Evolutionary conservation across 2,797 vertebrate species (phyloP).

Genomic region (Emys orbicularis): DNA sequence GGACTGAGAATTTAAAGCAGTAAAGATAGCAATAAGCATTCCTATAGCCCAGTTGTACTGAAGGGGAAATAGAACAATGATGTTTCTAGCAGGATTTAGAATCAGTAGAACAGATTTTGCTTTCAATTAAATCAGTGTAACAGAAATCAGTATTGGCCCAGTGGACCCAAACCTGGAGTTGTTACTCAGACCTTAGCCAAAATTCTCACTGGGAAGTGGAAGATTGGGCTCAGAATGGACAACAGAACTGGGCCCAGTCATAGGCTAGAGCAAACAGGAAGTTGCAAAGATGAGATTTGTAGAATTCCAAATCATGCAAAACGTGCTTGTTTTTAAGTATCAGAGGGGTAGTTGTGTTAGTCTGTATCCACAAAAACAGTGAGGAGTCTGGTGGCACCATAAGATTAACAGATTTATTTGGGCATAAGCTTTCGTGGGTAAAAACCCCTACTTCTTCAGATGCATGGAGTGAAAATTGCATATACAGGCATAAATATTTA

Average conservation of each 20-base stretch:
- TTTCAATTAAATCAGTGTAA: background rate
- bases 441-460: too few relatives aligned
- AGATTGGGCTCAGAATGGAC: conserved; percentile 1
- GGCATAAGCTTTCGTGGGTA: too few relatives aligned
- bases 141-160: background rate
- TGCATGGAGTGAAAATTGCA: too few relatives aligned
- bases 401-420: too few relatives aligned
- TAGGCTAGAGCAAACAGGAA: conserved; percentile 35
- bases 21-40: background rate
- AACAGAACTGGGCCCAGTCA: conserved; percentile 1
- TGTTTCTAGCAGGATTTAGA: background rate
- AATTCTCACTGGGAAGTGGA: conserved; percentile 30
- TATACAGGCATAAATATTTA: too few relatives aligned
- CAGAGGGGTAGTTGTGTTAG: too few relatives aligned
- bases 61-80: background rate
- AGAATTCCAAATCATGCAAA: background rate
- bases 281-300: conserved; percentile 5
- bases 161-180: conserved; percentile 8
- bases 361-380: too few relatives aligned
- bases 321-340: background rate
- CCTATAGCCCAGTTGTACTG: background rate
- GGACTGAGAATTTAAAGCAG: background rate
- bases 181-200: conserved; percentile 40
- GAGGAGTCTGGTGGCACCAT: too few relatives aligned
- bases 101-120: background rate